Base-by-base conservation (phyloP, 2,888 invertebrate species). In the Drosophila falleni region DNA sequence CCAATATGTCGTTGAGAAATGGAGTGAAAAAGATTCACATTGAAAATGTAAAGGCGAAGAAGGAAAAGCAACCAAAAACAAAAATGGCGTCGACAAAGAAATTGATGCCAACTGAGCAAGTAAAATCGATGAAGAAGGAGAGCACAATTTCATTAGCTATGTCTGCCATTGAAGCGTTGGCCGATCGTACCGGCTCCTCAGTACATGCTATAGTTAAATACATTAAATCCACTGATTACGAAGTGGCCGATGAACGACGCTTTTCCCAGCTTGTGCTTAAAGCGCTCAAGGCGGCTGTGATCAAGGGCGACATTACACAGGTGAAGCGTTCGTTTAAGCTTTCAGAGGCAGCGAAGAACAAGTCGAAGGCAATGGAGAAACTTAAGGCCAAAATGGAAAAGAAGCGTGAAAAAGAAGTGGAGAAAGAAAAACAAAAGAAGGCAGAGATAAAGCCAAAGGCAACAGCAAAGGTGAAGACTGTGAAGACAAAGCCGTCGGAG, bases 321-420 rank as follows among this genome's bases (percentile, higher is more conserved):
- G 26, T 49, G 47, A 59, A 59, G 16, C 13, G 15, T 2, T 59
- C 58, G 10, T 59, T 59, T 31, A 59, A 49, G 47, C 58, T 59
- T 11, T 49, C 58, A 1, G 15, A 37, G 11, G 37, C 13, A 8
- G 1, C 49, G 6, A 59, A 49, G 16, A 29, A 3, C 1, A 59
- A 47, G 16, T 39, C 41, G 0, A 59, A 39, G 6, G 58, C 58
- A 3, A 11, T 59, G 3, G 16, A 26, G 6, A 59, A 59, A 49
- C 16, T 59, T 29, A 39, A 47, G 29, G 26, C 29, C 5, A 59
- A 59, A 39, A 29, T 29, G 39, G 37, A 47, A 10, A 26, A 37
- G 9, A 39, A 49, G 26, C 13, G 4, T 23, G 23, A 23, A 4
- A 23, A 23, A 23, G 23, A 23, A 4, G 3, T 13, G 15, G 39